Base-by-base conservation (phyloP, 2,113 vertebrate genomes). In the Protomyctophum bolini region DNA sequence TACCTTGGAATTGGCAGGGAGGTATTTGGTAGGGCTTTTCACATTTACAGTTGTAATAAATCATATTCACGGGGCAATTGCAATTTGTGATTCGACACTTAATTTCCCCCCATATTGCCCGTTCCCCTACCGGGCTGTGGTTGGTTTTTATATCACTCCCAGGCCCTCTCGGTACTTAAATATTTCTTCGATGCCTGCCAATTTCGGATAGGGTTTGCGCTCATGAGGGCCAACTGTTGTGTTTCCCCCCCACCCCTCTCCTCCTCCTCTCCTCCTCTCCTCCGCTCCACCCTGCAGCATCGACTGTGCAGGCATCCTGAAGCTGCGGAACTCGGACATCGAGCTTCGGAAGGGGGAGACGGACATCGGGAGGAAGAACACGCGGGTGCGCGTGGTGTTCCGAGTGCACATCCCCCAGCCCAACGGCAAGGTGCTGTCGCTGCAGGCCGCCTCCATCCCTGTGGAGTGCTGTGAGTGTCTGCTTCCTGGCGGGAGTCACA, bases 331-430 rank as follows among this genome's bases (percentile, higher is more conserved):
- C 92, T 99, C 98, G 1, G 98, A 99, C 91, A 99, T 99, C 66
- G 98, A 99, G 90, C 96, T 99, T 79, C 95, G 98, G 63, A 99
- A 99, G 87, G 98, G 98, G 68, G 98, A 99, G 89, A 99, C 98
- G 8, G 98, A 99, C 82, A 99, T 99, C 63, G 98, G 98, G 76
- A 94, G 98, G 61, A 99, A 99, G 92, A 99, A 99, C 88, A 99
- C 98, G 33, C 92, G 98, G 66, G 97, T 99, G 62, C 95, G 98
- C 0, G 96, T 99, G 71, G 98, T 99, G 80, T 99, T 99, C 83
- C 93, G 97, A 57, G 97, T 98, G 57, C 97, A 99, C 89, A 96
- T 99, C 94, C 98, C 98, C 71, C 98, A 99, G 15, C 88, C 95
- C 78, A 97, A 87, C 66, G 98, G 97, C 86, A 98, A 97, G 88